Conservation (phyloP, 2,888 invertebrate species). For the Eubasilissa splendida region DNA sequence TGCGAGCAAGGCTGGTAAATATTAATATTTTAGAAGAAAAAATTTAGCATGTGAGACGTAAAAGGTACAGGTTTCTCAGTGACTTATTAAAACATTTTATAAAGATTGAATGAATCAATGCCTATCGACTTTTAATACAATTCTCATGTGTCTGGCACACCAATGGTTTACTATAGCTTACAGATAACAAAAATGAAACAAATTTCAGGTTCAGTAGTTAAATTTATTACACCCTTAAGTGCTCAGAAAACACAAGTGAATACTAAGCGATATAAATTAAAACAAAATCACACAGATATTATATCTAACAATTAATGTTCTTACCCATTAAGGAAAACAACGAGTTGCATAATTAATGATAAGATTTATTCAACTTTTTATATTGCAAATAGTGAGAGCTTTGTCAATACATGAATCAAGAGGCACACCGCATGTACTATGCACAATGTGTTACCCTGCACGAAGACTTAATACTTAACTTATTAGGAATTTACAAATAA, state of each 20-base stretch:
- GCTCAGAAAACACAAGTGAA: constrained; percentile 48
- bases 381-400: constrained; percentile 34
- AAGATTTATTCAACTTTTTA: constrained; percentile 24
- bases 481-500: constrained; percentile 31
- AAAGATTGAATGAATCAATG: too few species aligned
- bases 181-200: constrained; percentile 3
- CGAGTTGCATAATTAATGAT: constrained; percentile 18
- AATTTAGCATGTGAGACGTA: too few species aligned
- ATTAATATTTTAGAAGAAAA: too few species aligned
- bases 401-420: constrained; percentile 41
- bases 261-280: constrained; percentile 48
- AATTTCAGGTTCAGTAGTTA: constrained; percentile 36
- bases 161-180: too few species aligned
- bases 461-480: constrained; percentile 56
- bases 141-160: too few species aligned
- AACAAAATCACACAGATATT: constrained; percentile 37
- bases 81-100: too few species aligned
- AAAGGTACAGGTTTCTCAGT: too few species aligned
- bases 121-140: too few species aligned
- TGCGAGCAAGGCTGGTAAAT: too few species aligned
- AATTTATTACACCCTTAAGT: constrained; percentile 45
- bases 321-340: constrained; percentile 24
- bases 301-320: constrained; percentile 9
- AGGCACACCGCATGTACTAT: constrained; percentile 50
- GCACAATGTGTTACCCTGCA: constrained; percentile 55